Conservation (phyloP, 2,797 vertebrate genomes). For the Premnoplex brunnescens region DNA sequence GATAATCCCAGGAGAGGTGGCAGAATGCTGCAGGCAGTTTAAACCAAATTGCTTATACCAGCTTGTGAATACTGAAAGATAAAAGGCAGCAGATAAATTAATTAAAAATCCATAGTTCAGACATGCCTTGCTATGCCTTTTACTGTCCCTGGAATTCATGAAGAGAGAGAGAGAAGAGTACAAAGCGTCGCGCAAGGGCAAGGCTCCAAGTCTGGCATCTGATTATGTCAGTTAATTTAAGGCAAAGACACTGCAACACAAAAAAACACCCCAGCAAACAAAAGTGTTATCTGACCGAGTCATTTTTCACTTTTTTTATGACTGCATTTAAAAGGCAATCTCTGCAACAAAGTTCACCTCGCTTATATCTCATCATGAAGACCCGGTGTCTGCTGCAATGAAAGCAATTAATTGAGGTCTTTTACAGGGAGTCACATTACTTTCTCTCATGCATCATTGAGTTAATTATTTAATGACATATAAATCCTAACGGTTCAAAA, state of each 20-base stretch:
- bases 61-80: neutral
- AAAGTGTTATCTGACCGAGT: neutral
- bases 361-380: constrained; percentile 1
- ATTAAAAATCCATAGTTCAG: constrained; percentile 37
- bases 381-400: neutral
- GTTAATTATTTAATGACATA: constrained; percentile 68
- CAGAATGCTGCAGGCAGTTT: constrained; percentile 17
- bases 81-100: constrained; percentile 52
- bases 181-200: constrained; percentile 2
- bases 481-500: constrained; percentile 14
- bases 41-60: constrained; percentile 18
- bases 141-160: neutral
- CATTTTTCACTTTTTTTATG: constrained; percentile 26
- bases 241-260: neutral
- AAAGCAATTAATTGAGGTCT: constrained; percentile 50
- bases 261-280: neutral
- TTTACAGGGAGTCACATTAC: constrained; percentile 18
- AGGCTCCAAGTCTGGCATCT: neutral
- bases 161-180: neutral
- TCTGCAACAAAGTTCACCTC: constrained; percentile 34
- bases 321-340: constrained; percentile 26
- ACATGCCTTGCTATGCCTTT: neutral
- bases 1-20: constrained; percentile 53
- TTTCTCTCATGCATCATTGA: constrained; percentile 38
- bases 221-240: constrained; percentile 42